Evolutionary conservation across 1,140 invertebrate species (phyloP).

Genomic region (Drosophila leontia): DNA sequence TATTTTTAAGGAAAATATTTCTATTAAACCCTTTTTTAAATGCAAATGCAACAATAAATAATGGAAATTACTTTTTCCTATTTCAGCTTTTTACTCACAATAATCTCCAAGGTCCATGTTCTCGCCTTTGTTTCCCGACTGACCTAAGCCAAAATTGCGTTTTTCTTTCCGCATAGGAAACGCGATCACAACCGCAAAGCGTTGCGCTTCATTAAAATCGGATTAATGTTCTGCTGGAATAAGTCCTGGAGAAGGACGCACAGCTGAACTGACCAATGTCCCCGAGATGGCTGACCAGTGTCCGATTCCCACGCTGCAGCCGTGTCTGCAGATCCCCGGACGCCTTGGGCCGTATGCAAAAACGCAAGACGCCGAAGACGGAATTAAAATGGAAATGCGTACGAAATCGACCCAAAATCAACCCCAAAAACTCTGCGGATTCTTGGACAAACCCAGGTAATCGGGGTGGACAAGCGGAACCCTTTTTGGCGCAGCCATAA

Average conservation of each 20-base stretch:
- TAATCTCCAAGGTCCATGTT: slow-evolving; percentile 11
- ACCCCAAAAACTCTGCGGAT: slow-evolving; percentile 44
- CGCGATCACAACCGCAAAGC: slow-evolving; percentile 71
- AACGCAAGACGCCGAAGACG: slow-evolving; percentile 50
- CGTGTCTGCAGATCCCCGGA: slow-evolving; percentile 38
- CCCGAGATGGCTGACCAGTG: slow-evolving; percentile 37
- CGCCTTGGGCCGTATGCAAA: slow-evolving; percentile 69
- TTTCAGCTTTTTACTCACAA: slow-evolving; percentile 9
- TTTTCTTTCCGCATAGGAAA: slow-evolving; percentile 40
- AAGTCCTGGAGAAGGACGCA: slow-evolving; percentile 31
- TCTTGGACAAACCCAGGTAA: slow-evolving; percentile 50
- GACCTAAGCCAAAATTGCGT: slow-evolving; percentile 45
- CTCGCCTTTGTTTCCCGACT: slow-evolving; percentile 19
- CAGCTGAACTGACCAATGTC: slow-evolving; percentile 44
- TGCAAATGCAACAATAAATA: background rate
- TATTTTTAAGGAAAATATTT: background rate
- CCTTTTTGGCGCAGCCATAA: slow-evolving; percentile 59
- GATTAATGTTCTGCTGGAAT: slow-evolving; percentile 53
- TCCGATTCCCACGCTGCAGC: slow-evolving; percentile 70
- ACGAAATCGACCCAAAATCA: slow-evolving; percentile 72
- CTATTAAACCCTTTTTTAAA: background rate
- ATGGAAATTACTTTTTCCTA: background rate
- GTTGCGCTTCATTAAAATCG: slow-evolving; percentile 82
- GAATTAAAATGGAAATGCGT: slow-evolving; percentile 69
- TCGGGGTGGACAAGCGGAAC: slow-evolving; percentile 58